These are phyloP conservation scores for Capitulum mitella DNA, from an alignment of 2,888 invertebrate species.

Conservation along the genomic window DNA sequence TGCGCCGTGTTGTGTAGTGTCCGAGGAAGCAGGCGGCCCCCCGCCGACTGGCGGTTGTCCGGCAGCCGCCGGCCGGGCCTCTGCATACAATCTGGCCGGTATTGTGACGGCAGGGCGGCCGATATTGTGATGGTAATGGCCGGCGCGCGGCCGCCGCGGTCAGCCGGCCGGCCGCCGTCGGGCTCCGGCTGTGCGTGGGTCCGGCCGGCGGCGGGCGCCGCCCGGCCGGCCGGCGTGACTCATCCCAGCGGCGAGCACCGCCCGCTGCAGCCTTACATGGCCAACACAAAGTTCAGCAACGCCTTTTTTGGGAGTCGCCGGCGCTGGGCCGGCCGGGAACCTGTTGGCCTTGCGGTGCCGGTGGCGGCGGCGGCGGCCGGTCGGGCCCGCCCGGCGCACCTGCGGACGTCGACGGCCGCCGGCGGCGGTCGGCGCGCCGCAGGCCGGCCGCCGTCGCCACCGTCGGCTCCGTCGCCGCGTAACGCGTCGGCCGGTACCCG, in stretches of 20 bases:
- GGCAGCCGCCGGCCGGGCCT: not conserved
- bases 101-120: not conserved
- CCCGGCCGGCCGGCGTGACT: not conserved
- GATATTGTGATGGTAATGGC: not conserved
- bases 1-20: too few relatives aligned
- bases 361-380: not conserved
- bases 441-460: not conserved
- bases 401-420: not conserved
- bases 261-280: slow-evolving; percentile 13
- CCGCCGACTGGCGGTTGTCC: not conserved
- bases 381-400: not conserved
- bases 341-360: slow-evolving; percentile 3
- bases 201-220: not conserved
- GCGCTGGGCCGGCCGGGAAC: not conserved
- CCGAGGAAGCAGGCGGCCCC: too few relatives aligned
- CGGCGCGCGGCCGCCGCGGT: not conserved
- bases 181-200: not conserved
- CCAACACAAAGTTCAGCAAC: slow-evolving; percentile 10
- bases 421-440: not conserved
- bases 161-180: not conserved
- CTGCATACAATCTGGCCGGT: not conserved
- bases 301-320: slow-evolving; percentile 20
- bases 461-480: not conserved
- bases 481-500: slow-evolving; percentile 13
- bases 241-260: not conserved